Conservation (phyloP, 1,140 invertebrate species). For the Myzus persicae region DNA sequence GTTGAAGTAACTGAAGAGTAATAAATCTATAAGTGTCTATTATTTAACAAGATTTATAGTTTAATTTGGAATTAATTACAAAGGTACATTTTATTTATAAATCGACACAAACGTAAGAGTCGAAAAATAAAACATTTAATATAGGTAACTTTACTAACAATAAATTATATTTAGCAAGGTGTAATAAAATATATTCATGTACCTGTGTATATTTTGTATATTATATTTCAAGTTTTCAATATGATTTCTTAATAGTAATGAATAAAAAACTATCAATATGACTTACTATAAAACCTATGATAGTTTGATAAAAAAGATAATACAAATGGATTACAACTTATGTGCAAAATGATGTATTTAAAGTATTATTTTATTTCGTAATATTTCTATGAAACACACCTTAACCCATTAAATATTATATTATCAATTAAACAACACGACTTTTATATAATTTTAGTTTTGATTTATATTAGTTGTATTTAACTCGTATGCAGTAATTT, state of each 20-base stretch:
- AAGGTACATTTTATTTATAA: neutral
- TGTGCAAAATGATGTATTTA: no score
- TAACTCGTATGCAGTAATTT: neutral
- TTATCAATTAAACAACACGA: neutral
- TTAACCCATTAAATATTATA: neutral
- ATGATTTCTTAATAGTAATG: no score
- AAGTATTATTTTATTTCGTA: no score
- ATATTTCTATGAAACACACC: neutral
- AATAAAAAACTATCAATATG: no score
- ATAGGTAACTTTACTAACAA: no score
- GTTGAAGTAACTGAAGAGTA: neutral
- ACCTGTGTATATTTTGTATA: no score
- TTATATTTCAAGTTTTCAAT: no score
- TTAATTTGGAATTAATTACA: slow-evolving; percentile 9
- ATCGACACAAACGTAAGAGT: neutral
- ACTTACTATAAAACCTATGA: no score
- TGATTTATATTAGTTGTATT: neutral
- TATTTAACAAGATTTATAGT: neutral
- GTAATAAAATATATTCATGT: no score
- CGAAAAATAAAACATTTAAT: neutral
- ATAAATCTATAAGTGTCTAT: slow-evolving; percentile 12
- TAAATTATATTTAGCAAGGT: no score
- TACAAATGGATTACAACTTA: no score
- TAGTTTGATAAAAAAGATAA: no score
- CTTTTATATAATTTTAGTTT: neutral